Evolutionary conservation across 2,888 invertebrate species (phyloP).

Genomic region (Petrolisthes cinctipes): DNA sequence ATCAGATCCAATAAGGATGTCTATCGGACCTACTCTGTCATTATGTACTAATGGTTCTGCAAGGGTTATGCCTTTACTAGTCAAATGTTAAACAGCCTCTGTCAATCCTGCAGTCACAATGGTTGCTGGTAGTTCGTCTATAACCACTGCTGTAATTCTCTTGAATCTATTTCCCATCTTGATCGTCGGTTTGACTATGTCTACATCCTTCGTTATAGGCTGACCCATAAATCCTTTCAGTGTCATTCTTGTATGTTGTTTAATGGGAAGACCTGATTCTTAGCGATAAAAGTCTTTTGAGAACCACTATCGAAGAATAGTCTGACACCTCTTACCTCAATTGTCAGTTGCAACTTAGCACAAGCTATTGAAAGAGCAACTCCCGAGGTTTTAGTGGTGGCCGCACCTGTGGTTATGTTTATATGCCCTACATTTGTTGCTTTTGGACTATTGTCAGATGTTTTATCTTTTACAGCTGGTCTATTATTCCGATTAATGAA

Average conservation of each 20-base stretch:
- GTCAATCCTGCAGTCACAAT: slow-evolving; percentile 4
- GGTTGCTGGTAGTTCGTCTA: background rate
- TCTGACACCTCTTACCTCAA: slow-evolving; percentile 3
- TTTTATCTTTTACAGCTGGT: background rate
- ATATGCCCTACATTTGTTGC: background rate
- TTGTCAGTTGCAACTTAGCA: background rate
- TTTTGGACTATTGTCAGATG: background rate
- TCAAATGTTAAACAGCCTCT: background rate
- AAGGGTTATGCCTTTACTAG: background rate
- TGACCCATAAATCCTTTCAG: slow-evolving; percentile 25
- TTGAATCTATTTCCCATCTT: slow-evolving; percentile 13
- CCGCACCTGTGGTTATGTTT: background rate
- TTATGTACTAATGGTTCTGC: background rate
- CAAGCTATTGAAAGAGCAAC: slow-evolving; percentile 9
- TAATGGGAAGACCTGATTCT: background rate
- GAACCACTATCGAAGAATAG: slow-evolving; percentile 14
- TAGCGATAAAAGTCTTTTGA: slow-evolving; percentile 15
- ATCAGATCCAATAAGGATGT: slow-evolving; percentile 12
- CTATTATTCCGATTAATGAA: background rate
- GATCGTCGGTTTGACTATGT: slow-evolving; percentile 9
- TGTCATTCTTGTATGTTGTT: background rate
- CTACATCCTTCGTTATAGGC: background rate
- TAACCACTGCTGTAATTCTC: slow-evolving; percentile 10
- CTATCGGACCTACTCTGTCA: slow-evolving; percentile 1
- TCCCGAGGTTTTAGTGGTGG: background rate